Percentiles rank a stretch among this genome's conserved stretches.
These are phyloP conservation scores for Nudaria mundana DNA, from an alignment of 2,888 invertebrate genomes.

Conservation along the genomic window DNA sequence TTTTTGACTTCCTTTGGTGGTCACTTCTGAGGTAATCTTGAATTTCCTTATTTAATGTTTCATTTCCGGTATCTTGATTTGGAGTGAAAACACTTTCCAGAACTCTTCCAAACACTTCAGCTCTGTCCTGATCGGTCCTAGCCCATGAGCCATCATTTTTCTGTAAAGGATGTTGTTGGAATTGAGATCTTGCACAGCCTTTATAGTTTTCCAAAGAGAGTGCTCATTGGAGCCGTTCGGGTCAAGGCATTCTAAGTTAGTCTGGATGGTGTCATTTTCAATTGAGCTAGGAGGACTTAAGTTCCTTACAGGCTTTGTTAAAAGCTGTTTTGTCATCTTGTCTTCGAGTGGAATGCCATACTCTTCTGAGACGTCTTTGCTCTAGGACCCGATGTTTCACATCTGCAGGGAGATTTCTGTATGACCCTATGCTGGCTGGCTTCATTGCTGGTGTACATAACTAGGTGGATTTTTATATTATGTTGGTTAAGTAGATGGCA, in stretches of 20 bases:
- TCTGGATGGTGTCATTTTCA: background rate
- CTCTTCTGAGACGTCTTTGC: background rate
- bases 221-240: background rate
- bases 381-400: background rate
- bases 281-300: background rate
- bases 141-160: background rate
- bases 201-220: background rate
- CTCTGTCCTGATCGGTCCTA: background rate
- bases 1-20: background rate
- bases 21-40: background rate
- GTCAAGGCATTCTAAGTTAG: background rate
- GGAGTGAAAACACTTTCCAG: background rate
- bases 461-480: slow-evolving; percentile 1
- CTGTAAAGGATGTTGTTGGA: background rate
- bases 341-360: background rate
- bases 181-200: background rate
- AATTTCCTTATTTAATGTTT: background rate
- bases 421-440: background rate
- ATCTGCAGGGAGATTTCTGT: background rate
- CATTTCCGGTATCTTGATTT: background rate
- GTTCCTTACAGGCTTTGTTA: background rate
- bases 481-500: background rate
- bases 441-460: background rate
- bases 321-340: background rate
- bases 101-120: background rate